Conservation (phyloP, 2,888 invertebrate genomes). For the Dryadula phaetusa region DNA sequence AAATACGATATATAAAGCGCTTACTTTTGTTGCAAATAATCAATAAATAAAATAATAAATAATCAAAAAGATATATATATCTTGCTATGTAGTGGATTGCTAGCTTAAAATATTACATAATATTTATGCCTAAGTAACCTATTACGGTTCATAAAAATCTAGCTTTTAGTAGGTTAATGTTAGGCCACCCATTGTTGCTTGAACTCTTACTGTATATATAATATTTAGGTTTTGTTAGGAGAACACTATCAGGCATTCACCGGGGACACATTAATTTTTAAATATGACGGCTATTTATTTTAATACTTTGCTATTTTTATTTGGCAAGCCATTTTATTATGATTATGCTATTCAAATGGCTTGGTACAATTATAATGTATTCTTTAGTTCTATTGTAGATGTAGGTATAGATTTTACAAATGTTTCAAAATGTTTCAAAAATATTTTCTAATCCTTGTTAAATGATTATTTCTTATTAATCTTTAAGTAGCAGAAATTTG, state of each 20-base stretch:
- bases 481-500: too few relatives aligned
- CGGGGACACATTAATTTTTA: constrained; percentile 17
- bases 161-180: constrained; percentile 27
- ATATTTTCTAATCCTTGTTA: too few relatives aligned
- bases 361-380: too few relatives aligned
- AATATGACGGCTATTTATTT: constrained; percentile 1
- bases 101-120: constrained; percentile 17
- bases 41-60: too few relatives aligned
- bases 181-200: constrained; percentile 16
- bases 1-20: too few relatives aligned
- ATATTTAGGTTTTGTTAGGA: constrained; percentile 1
- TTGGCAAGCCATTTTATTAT: neutral
- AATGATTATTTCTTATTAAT: too few relatives aligned
- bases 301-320: neutral
- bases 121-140: constrained; percentile 19
- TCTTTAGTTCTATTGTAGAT: too few relatives aligned
- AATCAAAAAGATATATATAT: too few relatives aligned
- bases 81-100: neutral
- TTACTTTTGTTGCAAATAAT: too few relatives aligned
- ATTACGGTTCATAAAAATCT: constrained; percentile 25
- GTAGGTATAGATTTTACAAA: too few relatives aligned
- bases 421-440: too few relatives aligned
- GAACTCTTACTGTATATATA: constrained; percentile 17
- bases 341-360: too few relatives aligned
- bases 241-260: neutral